phyloP scores from a whole-genome alignment of 2,113 vertebrate species.

The Marmota monax region DNA sequence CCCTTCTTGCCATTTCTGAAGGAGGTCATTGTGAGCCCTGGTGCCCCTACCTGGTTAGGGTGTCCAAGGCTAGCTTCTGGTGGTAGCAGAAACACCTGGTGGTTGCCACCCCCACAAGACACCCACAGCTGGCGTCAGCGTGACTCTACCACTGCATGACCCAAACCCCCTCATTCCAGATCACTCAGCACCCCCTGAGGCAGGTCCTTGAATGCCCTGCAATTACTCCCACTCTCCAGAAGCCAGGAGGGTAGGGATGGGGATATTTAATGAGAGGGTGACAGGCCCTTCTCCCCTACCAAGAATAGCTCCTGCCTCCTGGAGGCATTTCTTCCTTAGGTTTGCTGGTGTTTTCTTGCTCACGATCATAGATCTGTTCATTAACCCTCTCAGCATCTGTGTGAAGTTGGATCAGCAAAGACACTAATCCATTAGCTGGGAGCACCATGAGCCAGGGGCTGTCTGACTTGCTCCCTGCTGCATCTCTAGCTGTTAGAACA shows the following conservation, averaged over 20 bases:
- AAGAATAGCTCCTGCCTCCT: slow-evolving; percentile 68
- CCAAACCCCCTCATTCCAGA: background rate
- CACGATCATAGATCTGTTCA: background rate
- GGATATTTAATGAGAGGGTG: slow-evolving; percentile 74
- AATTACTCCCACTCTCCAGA: slow-evolving; percentile 79
- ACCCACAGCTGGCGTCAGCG: slow-evolving; percentile 22
- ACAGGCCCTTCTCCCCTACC: slow-evolving; percentile 58
- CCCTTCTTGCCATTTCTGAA: background rate
- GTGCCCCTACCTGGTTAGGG: background rate
- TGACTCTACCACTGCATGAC: background rate
- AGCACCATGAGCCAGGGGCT: background rate
- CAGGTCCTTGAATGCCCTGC: slow-evolving; percentile 40
- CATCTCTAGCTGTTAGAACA: background rate
- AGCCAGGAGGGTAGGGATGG: slow-evolving; percentile 40
- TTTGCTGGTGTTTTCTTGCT: background rate
- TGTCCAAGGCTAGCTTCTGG: background rate
- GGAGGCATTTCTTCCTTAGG: slow-evolving; percentile 20
- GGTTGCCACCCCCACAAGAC: slow-evolving; percentile 12
- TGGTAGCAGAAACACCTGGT: background rate
- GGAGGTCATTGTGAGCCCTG: background rate
- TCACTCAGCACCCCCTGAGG: slow-evolving; percentile 56
- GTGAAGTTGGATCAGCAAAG: background rate
- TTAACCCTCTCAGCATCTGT: slow-evolving; percentile 25
- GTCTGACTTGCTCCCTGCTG: background rate
- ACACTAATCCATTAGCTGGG: background rate